These are phyloP conservation scores for Athene cunicularia DNA, from an alignment of 2,113 vertebrate genomes.

Conservation along the genomic window DNA sequence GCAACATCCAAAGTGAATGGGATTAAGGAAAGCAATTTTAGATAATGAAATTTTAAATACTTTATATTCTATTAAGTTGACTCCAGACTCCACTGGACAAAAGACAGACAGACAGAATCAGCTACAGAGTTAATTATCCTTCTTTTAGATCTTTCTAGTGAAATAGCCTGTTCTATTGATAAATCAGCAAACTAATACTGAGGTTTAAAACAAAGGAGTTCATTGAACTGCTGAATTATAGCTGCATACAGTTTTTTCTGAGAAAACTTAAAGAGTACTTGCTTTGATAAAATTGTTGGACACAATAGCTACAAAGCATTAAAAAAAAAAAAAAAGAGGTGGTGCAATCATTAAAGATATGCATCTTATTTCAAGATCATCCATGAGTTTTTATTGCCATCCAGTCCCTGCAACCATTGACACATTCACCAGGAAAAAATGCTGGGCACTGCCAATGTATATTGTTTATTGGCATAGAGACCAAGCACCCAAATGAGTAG, in stretches of 20 bases:
- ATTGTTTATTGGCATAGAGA: constrained; percentile 61
- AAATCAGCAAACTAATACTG: constrained; percentile 27
- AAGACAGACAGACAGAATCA: constrained; percentile 60
- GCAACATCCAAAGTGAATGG: constrained; percentile 59
- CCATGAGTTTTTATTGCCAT: background rate
- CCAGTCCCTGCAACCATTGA: constrained; percentile 7
- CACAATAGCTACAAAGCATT: background rate
- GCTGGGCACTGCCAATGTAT: constrained; percentile 35
- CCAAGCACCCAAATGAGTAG: constrained; percentile 12
- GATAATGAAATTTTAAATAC: constrained; percentile 60
- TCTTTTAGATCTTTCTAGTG: constrained; percentile 53
- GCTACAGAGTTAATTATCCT: constrained; percentile 58
- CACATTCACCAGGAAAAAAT: constrained; percentile 19
- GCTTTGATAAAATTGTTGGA: background rate
- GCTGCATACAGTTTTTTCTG: background rate
- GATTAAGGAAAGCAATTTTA: constrained; percentile 60
- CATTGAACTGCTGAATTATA: background rate
- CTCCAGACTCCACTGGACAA: constrained; percentile 49
- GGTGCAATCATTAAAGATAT: background rate
- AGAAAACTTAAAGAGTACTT: background rate
- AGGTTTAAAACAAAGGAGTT: background rate
- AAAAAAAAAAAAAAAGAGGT: background rate
- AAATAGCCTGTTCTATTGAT: constrained; percentile 32
- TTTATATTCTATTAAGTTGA: constrained; percentile 55
- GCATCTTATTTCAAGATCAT: background rate